A percentile compares a stretch with the other conserved stretches of the same genome.
phyloP scores from a whole-genome alignment of 2,888 invertebrate genomes.

The Lasioglossum morio region DNA sequence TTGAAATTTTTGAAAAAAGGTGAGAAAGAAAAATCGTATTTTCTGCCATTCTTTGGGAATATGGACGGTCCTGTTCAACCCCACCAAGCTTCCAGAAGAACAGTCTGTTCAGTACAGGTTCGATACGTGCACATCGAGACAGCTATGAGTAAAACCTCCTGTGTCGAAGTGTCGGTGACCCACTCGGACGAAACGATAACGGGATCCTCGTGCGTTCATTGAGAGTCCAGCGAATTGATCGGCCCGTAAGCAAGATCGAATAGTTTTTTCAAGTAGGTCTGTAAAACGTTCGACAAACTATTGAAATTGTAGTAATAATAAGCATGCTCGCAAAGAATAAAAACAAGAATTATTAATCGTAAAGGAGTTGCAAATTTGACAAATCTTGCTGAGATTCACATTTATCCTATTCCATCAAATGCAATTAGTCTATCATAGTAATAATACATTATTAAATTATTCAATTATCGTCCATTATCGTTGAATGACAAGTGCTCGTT shows the following conservation, averaged over 20 bases:
- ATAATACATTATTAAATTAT: background rate
- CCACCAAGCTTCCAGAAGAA: slow-evolving; percentile 64
- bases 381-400: background rate
- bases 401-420: background rate
- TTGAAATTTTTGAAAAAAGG: background rate
- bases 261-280: slow-evolving; percentile 51
- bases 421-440: background rate
- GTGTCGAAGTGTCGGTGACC: slow-evolving; percentile 80
- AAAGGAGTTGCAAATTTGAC: background rate
- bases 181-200: slow-evolving; percentile 83
- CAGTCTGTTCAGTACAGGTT: slow-evolving; percentile 56
- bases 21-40: background rate
- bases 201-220: slow-evolving; percentile 76
- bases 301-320: background rate
- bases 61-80: slow-evolving; percentile 65
- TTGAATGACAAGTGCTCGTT: too few species aligned
- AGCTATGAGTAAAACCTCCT: slow-evolving; percentile 64
- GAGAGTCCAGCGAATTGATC: slow-evolving; percentile 57
- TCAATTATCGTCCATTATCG: too few species aligned
- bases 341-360: background rate
- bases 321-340: rapidly evolving
- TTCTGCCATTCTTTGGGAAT: background rate
- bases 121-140: slow-evolving; percentile 53
- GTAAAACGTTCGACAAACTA: slow-evolving; percentile 17
- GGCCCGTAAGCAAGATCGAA: slow-evolving; percentile 35